phyloP scores from a whole-genome alignment of 2,797 vertebrate species.

The Enteromius radiatus region DNA sequence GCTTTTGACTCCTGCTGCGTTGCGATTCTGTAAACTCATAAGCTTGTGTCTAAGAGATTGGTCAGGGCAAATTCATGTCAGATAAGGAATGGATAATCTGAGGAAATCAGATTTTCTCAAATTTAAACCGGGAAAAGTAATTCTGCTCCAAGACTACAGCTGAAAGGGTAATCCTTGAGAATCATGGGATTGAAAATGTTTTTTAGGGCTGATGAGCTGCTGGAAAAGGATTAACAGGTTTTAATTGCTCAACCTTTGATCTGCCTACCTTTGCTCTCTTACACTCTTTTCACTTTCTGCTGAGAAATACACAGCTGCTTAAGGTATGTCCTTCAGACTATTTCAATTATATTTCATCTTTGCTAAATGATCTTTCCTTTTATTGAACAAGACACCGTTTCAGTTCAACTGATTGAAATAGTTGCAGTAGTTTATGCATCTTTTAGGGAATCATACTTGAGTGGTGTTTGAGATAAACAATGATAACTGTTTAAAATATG shows the following conservation, averaged over 20 bases:
- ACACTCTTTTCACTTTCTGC: conserved; percentile 25
- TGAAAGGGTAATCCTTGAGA: background rate
- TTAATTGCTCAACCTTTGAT: conserved; percentile 79
- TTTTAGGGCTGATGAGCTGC: conserved; percentile 16
- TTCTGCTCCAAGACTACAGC: background rate
- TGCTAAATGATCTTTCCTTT: background rate
- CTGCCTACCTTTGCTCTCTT: conserved; percentile 71
- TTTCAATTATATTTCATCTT: background rate
- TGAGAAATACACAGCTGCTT: conserved; percentile 42
- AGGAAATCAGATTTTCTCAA: background rate
- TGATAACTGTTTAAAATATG: background rate
- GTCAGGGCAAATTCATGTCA: background rate
- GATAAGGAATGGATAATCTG: conserved; percentile 22
- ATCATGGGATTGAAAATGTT: conserved; percentile 1
- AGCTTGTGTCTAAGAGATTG: conserved; percentile 4
- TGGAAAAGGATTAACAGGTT: conserved; percentile 74
- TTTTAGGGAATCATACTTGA: background rate
- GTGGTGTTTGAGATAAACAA: background rate
- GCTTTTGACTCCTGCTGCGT: background rate
- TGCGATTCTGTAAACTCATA: background rate
- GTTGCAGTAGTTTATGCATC: background rate
- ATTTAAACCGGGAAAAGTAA: background rate
- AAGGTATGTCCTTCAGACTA: conserved; percentile 58
- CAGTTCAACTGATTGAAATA: background rate
- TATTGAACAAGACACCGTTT: background rate